Evolutionary conservation across 2,797 vertebrate species (phyloP).

Genomic region (Gallirallus australis): DNA sequence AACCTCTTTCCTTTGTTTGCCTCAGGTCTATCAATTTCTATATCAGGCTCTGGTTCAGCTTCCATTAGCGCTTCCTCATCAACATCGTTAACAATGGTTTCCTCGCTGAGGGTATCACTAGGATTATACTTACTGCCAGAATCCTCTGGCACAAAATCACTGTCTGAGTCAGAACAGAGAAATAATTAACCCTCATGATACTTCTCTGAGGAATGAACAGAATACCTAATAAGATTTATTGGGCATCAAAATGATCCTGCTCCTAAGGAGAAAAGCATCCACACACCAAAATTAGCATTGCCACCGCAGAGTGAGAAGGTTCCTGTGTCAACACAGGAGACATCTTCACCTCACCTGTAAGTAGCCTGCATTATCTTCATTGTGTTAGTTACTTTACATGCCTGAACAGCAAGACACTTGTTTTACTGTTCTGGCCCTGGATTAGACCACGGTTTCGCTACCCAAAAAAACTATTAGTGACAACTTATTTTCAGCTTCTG

Average conservation of each 20-base stretch:
- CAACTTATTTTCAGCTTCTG: background rate
- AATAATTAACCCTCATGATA: constrained; percentile 77
- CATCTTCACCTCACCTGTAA: background rate
- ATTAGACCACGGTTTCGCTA: constrained; percentile 37
- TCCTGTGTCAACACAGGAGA: background rate
- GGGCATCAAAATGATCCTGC: constrained; percentile 15
- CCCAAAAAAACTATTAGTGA: background rate
- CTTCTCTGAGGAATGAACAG: constrained; percentile 61
- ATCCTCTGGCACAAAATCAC: constrained; percentile 75
- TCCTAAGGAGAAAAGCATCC: background rate
- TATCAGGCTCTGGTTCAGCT: constrained; percentile 38
- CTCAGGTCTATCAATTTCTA: constrained; percentile 39
- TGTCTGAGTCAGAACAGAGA: constrained; percentile 75
- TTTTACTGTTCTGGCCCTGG: background rate
- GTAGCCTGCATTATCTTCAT: background rate
- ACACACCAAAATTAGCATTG: rapidly evolving
- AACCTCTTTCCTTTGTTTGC: constrained; percentile 49
- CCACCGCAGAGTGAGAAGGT: background rate
- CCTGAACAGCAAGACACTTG: constrained; percentile 29
- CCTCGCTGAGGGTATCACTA: constrained; percentile 64
- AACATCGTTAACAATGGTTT: constrained; percentile 57
- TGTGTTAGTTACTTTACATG: background rate
- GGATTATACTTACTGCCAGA: constrained; percentile 73
- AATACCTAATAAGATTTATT: constrained; percentile 35
- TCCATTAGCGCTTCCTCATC: constrained; percentile 57